Evolutionary conservation across 2,797 vertebrate species (phyloP), one percentile per base, ranked within the genome.

Genomic region (Botia kubotai): DNA sequence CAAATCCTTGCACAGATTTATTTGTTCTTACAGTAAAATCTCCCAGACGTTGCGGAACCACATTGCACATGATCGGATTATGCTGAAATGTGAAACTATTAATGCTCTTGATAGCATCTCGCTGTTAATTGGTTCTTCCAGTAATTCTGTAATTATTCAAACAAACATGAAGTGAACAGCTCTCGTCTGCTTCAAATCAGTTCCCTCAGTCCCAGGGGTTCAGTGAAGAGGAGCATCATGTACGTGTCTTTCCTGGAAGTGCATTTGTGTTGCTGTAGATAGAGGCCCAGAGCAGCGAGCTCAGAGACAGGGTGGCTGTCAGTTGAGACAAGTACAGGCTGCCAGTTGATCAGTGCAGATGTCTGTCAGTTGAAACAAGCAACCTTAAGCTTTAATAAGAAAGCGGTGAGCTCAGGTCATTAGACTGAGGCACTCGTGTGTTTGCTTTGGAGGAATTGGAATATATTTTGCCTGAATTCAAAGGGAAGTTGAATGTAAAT

Each of bases 241-340:
- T 50, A 36, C 17, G 57, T 29, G 48, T 43, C 67, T 63, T 75
- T 70, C 60, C 65, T 66, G 77, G 65, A 79, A 75, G 67, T 71
- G 19, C 6, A 2, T 63, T 43, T 67, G 68, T 79, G 55, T 72
- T 55, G 63, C 50, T 60, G 68, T 75, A 36, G 60, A 71, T 16
- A 58, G n/a, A 0, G 65, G 26, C 36, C 36, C 48, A 13, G 63
- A 26, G 50, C 50, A 72, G 69, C 19, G 14, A 17, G 46, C 58
- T 19, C 76, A 62, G 21, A 78, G 75, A 69, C 13, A 4, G 26
- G 13, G 19, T 39, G 46, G 16, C 77, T 65, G 70, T 29, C 58
- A 82, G 50, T 66, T 33, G 23, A 33, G 26, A 66, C 13, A 33
- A 17, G 65, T 26, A 26, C 23, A 26, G 23, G 23, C 23, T 26